A percentile compares a stretch with the other conserved stretches of the same genome.
phyloP scores from a whole-genome alignment of 1,140 invertebrate genomes.

The Streblospio benedicti region DNA sequence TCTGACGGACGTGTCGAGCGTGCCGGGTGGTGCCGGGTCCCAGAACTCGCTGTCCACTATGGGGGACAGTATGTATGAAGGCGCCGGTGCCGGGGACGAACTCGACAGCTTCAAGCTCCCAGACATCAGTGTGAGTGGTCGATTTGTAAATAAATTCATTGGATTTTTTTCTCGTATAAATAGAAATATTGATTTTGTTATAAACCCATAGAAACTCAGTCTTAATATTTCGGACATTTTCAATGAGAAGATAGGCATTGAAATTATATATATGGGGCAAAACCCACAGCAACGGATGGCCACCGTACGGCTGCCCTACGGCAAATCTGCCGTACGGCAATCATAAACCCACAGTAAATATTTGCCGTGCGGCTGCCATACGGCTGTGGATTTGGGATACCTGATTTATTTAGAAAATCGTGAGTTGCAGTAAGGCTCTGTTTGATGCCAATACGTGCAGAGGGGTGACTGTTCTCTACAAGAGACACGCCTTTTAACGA shows the following conservation, averaged over 20 bases:
- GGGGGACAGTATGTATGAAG: neutral
- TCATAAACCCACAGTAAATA: too few relatives aligned
- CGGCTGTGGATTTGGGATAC: too few relatives aligned
- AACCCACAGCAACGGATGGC: too few relatives aligned
- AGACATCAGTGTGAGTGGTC: constrained; percentile 33
- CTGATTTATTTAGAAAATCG: too few relatives aligned
- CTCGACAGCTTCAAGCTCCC: constrained; percentile 39
- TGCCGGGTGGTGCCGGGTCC: neutral
- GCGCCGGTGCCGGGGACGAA: neutral
- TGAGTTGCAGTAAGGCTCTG: too few relatives aligned
- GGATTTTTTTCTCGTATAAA: neutral
- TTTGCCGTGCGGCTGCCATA: too few relatives aligned
- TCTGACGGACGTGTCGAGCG: constrained; percentile 18
- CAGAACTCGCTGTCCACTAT: neutral
- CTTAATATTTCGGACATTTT: neutral
- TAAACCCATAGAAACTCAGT: neutral
- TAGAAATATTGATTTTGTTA: neutral
- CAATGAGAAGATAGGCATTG: neutral
- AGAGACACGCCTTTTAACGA: neutral
- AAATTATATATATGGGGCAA: neutral
- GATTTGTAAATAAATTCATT: neutral
- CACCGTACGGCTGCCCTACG: too few relatives aligned
- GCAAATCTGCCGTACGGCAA: too few relatives aligned
- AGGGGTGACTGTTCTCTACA: neutral
- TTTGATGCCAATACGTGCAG: too few relatives aligned